These are phyloP conservation scores for Prunella himalayana DNA, from an alignment of 2,113 vertebrate species.

Conservation along the genomic window DNA sequence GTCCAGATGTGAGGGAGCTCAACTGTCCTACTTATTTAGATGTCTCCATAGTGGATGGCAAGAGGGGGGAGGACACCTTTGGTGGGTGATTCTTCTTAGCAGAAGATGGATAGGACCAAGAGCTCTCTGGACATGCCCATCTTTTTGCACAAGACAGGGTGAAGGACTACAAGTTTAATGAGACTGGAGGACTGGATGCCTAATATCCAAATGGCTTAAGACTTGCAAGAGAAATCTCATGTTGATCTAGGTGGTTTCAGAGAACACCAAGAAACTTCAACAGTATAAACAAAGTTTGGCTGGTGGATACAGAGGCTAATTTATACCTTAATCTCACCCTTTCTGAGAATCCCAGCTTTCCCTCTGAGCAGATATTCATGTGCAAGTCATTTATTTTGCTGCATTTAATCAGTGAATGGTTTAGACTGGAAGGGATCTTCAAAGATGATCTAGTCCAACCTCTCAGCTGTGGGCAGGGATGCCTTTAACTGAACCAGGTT, in stretches of 20 bases:
- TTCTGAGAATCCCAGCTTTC: not conserved
- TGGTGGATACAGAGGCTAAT: not conserved
- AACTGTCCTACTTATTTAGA: not conserved
- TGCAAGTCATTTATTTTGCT: not conserved
- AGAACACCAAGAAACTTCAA: not conserved
- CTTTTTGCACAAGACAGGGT: not conserved
- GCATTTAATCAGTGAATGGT: not conserved
- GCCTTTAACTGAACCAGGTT: not conserved
- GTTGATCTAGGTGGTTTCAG: not conserved
- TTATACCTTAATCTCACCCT: not conserved
- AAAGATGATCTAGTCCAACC: not conserved
- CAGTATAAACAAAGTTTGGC: not conserved
- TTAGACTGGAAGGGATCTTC: not conserved
- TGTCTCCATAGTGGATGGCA: not conserved
- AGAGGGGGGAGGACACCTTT: rapidly evolving
- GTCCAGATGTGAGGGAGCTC: not conserved
- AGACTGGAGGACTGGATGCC: not conserved
- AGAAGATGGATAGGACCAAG: not conserved
- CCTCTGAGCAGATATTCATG: not conserved
- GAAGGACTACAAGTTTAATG: not conserved
- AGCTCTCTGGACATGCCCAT: not conserved
- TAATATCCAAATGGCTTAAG: not conserved
- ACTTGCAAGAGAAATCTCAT: not conserved
- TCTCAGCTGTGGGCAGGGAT: not conserved
- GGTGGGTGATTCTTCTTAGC: not conserved